Percentiles rank a stretch among this genome's conserved stretches.
phyloP scores from a whole-genome alignment of 2,888 invertebrate genomes.

The Melanostoma scalare region DNA sequence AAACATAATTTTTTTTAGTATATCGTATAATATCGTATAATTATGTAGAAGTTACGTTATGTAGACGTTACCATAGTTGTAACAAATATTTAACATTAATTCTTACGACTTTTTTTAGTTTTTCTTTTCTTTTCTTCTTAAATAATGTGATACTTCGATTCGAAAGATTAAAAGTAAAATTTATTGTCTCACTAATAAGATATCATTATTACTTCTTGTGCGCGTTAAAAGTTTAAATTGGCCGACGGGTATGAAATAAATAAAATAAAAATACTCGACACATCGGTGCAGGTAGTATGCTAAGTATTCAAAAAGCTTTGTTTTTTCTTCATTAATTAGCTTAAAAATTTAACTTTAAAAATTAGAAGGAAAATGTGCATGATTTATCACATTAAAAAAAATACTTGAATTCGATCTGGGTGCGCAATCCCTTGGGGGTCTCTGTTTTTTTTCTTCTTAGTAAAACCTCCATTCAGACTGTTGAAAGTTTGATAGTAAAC shows the following conservation, averaged over 20 bases:
- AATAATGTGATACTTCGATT: conserved; percentile 67
- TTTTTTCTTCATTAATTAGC: conserved; percentile 50
- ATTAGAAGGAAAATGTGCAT: conserved; percentile 30
- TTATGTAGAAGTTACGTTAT: neutral
- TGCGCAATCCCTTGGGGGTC: conserved; percentile 11
- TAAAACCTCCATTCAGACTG: conserved; percentile 11
- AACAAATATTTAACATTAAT: conserved; percentile 44
- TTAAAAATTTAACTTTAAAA: conserved; percentile 24
- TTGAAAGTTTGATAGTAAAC: neutral
- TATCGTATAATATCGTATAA: no score
- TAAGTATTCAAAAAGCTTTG: conserved; percentile 43
- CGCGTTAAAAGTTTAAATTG: conserved; percentile 22
- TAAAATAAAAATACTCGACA: conserved; percentile 35
- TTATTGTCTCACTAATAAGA: conserved; percentile 23
- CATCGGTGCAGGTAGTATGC: conserved; percentile 59
- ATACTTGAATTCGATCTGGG: conserved; percentile 22
- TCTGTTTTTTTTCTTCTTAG: neutral
- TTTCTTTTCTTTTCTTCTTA: conserved; percentile 21
- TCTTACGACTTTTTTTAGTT: neutral
- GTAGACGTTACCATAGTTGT: conserved; percentile 42
- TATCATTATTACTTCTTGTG: conserved; percentile 32
- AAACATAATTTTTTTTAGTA: conserved; percentile 32
- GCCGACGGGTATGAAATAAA: conserved; percentile 38
- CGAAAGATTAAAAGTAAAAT: conserved; percentile 52
- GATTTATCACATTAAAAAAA: conserved; percentile 39